phyloP scores from a whole-genome alignment of 2,888 invertebrate species.

The Cryptocheilus praepositus region DNA sequence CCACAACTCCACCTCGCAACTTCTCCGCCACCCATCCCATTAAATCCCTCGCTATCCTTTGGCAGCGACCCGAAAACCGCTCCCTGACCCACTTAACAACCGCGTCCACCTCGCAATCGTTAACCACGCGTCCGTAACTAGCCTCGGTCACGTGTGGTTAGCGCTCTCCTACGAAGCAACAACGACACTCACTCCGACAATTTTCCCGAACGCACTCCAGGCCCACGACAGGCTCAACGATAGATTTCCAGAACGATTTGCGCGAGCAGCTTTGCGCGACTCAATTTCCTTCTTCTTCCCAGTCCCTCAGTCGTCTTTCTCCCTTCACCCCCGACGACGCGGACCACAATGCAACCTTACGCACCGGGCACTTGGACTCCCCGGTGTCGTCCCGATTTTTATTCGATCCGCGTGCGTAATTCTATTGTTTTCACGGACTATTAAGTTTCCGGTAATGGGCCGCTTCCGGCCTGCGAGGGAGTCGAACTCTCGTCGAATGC shows the following conservation, averaged over 20 bases:
- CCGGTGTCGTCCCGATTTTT: conserved; percentile 61
- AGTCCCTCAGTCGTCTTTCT: conserved; percentile 2
- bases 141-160: conserved; percentile 37
- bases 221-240: conserved; percentile 12
- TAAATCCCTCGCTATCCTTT: no score
- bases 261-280: neutral
- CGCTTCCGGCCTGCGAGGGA: conserved; percentile 63
- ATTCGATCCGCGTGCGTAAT: conserved; percentile 72
- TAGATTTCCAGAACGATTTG: conserved; percentile 56
- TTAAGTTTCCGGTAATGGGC: conserved; percentile 73
- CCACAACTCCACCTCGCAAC: no score
- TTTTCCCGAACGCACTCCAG: conserved; percentile 49
- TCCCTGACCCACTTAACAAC: no score
- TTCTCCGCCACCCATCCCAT: no score
- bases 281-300: conserved; percentile 2
- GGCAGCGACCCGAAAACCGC: no score
- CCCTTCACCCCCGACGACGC: conserved; percentile 12
- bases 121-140: neutral
- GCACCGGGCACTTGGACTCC: conserved; percentile 9
- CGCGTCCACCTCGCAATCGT: no score
- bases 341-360: conserved; percentile 19
- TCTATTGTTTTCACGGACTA: conserved; percentile 76
- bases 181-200: conserved; percentile 23
- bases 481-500: conserved; percentile 69
- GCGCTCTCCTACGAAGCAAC: no score